Percentiles rank a stretch among this genome's conserved stretches.
phyloP scores from a whole-genome alignment of 2,113 vertebrate species.

The Pontoporia blainvillei region DNA sequence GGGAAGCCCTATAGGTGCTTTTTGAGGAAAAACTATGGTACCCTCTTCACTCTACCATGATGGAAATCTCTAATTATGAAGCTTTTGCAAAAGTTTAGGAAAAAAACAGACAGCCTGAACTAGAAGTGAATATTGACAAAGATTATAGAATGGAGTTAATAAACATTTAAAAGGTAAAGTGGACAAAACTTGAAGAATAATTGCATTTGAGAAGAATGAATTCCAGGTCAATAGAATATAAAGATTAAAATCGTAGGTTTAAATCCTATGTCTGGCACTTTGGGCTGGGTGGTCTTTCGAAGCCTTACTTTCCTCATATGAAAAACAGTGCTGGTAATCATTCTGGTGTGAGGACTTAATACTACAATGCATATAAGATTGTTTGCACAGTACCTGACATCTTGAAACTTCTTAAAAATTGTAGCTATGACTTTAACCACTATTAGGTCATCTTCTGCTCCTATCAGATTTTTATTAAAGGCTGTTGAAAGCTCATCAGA shows the following conservation, averaged over 20 bases:
- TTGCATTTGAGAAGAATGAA: not conserved
- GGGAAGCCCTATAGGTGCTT: too few relatives aligned
- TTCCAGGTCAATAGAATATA: not conserved
- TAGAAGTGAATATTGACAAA: not conserved
- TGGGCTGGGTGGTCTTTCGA: not conserved
- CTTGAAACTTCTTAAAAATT: not conserved
- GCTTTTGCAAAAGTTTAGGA: not conserved
- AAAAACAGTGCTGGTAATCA: not conserved
- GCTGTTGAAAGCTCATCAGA: not conserved
- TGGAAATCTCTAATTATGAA: not conserved
- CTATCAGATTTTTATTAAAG: not conserved
- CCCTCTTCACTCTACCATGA: not conserved
- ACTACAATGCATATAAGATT: not conserved
- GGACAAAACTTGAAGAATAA: not conserved
- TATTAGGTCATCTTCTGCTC: not conserved
- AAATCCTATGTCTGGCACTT: not conserved
- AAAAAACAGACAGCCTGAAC: not conserved
- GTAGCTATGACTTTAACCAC: not conserved
- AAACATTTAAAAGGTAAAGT: not conserved
- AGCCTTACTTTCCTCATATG: not conserved
- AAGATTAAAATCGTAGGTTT: not conserved
- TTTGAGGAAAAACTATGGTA: not conserved
- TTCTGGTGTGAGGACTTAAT: not conserved
- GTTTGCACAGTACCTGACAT: not conserved
- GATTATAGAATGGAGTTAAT: not conserved